A percentile compares a stretch with the other conserved stretches of the same genome.
phyloP scores from a whole-genome alignment of 53 echinoderm and acorn worm genomes.

The Holothuria leucospilota region DNA sequence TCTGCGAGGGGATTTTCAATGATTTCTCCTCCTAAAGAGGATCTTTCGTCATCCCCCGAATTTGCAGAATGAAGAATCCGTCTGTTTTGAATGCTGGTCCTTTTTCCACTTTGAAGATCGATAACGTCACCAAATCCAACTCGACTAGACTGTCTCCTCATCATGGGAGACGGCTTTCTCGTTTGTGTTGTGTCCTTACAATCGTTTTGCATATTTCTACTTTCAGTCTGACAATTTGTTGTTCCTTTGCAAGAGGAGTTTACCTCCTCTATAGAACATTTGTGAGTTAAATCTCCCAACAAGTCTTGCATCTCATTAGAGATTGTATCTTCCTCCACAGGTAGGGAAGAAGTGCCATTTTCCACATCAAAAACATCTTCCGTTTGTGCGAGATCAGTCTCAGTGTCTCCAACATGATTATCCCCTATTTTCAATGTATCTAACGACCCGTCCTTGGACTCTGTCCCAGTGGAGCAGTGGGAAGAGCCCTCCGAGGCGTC shows the following conservation, averaged over 20 bases:
- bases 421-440: constrained; percentile 33
- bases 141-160: constrained; percentile 30
- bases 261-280: too few relatives aligned
- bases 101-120: constrained; percentile 44
- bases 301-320: too few relatives aligned
- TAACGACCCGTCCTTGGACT: constrained; percentile 28
- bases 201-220: too few relatives aligned
- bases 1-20: constrained; percentile 44
- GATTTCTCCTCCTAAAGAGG: constrained; percentile 11
- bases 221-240: too few relatives aligned
- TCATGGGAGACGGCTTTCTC: background rate
- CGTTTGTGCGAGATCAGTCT: background rate
- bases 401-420: background rate
- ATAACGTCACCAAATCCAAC: constrained; percentile 43
- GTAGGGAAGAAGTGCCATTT: too few relatives aligned
- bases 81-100: constrained; percentile 32
- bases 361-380: too few relatives aligned
- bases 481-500: constrained; percentile 15
- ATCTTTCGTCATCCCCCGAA: background rate
- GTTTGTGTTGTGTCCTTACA: too few relatives aligned
- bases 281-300: too few relatives aligned
- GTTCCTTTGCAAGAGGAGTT: too few relatives aligned
- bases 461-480: background rate
- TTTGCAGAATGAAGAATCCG: background rate
- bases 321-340: too few relatives aligned